phyloP scores from a whole-genome alignment of 2,888 invertebrate species.

The Caenorhabditis sinica region DNA sequence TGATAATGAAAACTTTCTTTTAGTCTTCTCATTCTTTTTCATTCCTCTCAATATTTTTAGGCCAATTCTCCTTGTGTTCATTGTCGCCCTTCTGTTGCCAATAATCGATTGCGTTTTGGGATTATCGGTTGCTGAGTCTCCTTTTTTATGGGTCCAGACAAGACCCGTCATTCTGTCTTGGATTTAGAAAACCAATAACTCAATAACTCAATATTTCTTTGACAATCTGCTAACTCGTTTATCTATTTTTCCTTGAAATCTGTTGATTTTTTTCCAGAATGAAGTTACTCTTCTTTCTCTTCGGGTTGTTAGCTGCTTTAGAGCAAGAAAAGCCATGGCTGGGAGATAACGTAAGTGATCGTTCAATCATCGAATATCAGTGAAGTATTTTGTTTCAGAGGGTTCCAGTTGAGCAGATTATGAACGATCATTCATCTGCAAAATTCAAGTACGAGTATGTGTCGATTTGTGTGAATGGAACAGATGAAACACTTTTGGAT shows the following conservation, averaged over 20 bases:
- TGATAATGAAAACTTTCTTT: constrained; percentile 29
- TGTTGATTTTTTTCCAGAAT: constrained; percentile 39
- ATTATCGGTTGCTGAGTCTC: no score
- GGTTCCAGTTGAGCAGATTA: constrained; percentile 59
- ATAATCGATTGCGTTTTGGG: no score
- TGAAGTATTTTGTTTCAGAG: constrained; percentile 37
- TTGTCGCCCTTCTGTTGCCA: no score
- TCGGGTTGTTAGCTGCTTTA: constrained; percentile 54
- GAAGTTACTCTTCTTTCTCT: constrained; percentile 56
- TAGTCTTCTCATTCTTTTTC: constrained; percentile 20
- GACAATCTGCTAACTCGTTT: not conserved
- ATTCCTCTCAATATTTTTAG: constrained; percentile 15
- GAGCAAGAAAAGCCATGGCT: constrained; percentile 44
- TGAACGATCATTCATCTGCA: constrained; percentile 64
- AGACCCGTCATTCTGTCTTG: no score
- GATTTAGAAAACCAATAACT: no score
- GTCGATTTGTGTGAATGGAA: constrained; percentile 73
- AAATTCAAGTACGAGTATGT: constrained; percentile 72
- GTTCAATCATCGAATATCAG: not conserved
- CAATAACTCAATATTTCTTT: no score
- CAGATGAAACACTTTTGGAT: constrained; percentile 68
- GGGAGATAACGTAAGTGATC: constrained; percentile 44
- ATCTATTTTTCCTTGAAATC: not conserved
- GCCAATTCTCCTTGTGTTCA: not conserved
- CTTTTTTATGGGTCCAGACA: no score